phyloP scores from a whole-genome alignment of 2,888 invertebrate species.

The Drosophila trichaetosa region DNA sequence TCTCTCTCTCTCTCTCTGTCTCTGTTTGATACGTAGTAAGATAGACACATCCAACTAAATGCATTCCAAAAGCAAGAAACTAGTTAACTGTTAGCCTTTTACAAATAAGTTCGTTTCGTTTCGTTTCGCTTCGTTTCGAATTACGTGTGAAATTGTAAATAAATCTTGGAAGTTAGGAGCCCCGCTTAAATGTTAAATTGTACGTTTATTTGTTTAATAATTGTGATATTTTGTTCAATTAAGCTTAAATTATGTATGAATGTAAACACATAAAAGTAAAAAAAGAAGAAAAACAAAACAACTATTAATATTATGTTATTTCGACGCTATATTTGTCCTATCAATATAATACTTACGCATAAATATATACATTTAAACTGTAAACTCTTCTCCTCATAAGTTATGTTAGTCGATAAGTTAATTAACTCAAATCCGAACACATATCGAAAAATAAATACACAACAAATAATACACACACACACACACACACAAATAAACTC shows the following conservation, averaged over 20 bases:
- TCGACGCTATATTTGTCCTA: constrained; percentile 46
- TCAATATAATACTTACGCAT: constrained; percentile 29
- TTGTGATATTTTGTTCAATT: constrained; percentile 74
- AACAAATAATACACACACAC: constrained; percentile 14
- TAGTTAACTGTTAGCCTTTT: constrained; percentile 70
- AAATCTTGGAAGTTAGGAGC: constrained; percentile 32
- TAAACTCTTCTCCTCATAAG: constrained; percentile 75
- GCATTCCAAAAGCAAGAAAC: constrained; percentile 78
- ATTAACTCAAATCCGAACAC: constrained; percentile 44
- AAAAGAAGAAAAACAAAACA: constrained; percentile 4
- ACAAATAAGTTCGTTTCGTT: constrained; percentile 39
- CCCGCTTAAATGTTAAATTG: constrained; percentile 51
- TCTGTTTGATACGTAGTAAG: constrained; percentile 29
- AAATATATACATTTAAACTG: constrained; percentile 36
- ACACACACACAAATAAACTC: constrained; percentile 27
- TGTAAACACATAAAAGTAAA: neutral
- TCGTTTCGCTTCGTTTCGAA: constrained; percentile 38
- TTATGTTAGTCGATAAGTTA: constrained; percentile 64
- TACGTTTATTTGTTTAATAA: constrained; percentile 74
- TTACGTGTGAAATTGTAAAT: constrained; percentile 55
- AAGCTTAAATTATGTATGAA: constrained; percentile 65
- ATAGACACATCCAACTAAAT: constrained; percentile 65
- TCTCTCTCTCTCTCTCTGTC: constrained; percentile 2
- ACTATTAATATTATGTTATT: constrained; percentile 49
- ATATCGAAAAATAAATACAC: constrained; percentile 25